phyloP scores from a whole-genome alignment of 1,140 invertebrate genomes.

The Mya arenaria region DNA sequence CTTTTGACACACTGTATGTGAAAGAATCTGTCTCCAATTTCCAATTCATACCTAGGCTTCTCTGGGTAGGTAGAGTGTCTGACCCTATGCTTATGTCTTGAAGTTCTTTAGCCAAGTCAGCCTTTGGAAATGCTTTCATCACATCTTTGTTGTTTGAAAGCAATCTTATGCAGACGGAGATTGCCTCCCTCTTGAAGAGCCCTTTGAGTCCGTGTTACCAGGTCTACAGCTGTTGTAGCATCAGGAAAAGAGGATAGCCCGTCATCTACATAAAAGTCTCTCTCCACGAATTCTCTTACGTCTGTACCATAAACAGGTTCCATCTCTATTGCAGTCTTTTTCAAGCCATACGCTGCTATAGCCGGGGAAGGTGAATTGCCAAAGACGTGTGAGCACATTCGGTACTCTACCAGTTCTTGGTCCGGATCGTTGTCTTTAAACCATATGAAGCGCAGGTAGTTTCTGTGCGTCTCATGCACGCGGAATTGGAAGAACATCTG shows the following conservation, averaged over 20 bases:
- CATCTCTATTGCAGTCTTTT: no score
- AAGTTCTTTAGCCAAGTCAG: constrained; percentile 36
- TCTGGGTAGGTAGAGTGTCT: constrained; percentile 9
- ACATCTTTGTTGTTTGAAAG: constrained; percentile 28
- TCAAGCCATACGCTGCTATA: no score
- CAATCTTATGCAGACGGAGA: constrained; percentile 37
- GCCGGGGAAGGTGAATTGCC: no score
- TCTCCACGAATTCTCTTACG: background rate
- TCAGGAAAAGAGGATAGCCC: constrained; percentile 15
- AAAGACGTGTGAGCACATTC: no score
- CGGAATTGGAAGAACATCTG: no score
- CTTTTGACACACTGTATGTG: constrained; percentile 4
- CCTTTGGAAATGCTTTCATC: constrained; percentile 16
- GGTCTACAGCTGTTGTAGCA: constrained; percentile 11
- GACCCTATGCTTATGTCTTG: constrained; percentile 8
- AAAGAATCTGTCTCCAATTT: constrained; percentile 30
- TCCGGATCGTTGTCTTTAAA: no score
- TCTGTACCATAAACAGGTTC: no score
- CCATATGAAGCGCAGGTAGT: no score
- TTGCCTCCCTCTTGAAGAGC: constrained; percentile 23
- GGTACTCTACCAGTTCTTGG: no score
- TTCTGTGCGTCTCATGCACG: no score
- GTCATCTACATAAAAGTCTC: constrained; percentile 52
- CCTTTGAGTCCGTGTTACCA: constrained; percentile 8
- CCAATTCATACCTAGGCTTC: constrained; percentile 33